phyloP scores from a whole-genome alignment of 2,113 vertebrate species.

The Erythrocercus mccallii region DNA sequence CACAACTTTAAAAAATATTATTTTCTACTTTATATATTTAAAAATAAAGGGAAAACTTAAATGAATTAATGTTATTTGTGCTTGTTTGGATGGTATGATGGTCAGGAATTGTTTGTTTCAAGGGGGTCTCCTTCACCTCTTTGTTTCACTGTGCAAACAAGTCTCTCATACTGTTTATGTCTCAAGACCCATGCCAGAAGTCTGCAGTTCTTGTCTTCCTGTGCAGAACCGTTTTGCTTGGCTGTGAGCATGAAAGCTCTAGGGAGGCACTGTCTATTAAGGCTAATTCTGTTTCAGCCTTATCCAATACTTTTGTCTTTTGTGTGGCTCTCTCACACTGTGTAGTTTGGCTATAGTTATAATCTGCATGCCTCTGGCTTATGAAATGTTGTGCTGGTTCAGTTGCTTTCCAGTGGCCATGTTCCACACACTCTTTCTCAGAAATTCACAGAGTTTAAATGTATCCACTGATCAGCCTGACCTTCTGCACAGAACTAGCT shows the following conservation, averaged over 20 bases:
- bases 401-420: not conserved
- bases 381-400: not conserved
- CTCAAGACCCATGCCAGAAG: conserved; percentile 49
- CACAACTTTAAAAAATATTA: not conserved
- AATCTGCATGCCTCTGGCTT: conserved; percentile 13
- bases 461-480: not conserved
- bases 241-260: conserved; percentile 35
- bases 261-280: conserved; percentile 41
- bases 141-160: conserved; percentile 33
- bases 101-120: conserved; percentile 7
- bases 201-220: conserved; percentile 57
- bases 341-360: conserved; percentile 35
- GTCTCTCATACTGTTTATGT: conserved; percentile 27
- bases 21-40: not conserved
- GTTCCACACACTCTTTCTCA: not conserved
- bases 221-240: conserved; percentile 46
- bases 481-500: not conserved
- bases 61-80: not conserved
- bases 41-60: not conserved
- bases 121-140: conserved; percentile 6
- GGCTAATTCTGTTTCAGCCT: conserved; percentile 43
- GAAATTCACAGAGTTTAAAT: not conserved
- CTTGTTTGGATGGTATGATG: not conserved
- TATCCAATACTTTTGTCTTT: conserved; percentile 35
- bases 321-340: conserved; percentile 24